Evolutionary conservation across 2,113 vertebrate genomes (phyloP).

Genomic region (Passer montanus): DNA sequence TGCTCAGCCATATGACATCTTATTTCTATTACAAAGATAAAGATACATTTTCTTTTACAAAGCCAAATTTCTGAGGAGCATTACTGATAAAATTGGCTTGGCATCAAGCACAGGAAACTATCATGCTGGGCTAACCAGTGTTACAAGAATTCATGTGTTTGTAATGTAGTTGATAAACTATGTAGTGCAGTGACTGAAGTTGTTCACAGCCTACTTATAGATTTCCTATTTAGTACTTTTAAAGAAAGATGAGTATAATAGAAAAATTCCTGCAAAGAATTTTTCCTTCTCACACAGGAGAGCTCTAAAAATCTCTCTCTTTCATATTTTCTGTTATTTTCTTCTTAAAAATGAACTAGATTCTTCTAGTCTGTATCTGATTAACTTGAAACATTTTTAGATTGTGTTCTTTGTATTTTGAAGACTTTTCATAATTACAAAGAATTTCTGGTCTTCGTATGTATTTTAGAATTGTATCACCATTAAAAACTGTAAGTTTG

Average conservation of each 20-base stretch:
- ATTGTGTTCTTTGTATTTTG: neutral
- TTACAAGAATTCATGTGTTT: slow-evolving; percentile 44
- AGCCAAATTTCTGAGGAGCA: slow-evolving; percentile 50
- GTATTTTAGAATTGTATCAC: neutral
- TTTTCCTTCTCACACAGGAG: neutral
- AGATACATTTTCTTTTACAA: slow-evolving; percentile 45
- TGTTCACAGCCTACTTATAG: neutral
- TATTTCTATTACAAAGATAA: slow-evolving; percentile 45
- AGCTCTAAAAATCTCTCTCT: neutral
- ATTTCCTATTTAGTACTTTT: neutral
- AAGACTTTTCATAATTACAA: neutral
- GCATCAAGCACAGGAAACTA: neutral
- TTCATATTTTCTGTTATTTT: neutral
- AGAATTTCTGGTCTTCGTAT: neutral
- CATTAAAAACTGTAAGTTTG: fast-evolving
- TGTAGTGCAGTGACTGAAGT: neutral
- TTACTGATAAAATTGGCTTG: slow-evolving; percentile 45
- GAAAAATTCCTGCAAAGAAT: neutral
- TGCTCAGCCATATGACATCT: slow-evolving; percentile 56
- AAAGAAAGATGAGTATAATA: neutral
- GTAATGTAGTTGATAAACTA: neutral
- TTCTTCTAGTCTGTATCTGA: neutral
- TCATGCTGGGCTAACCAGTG: slow-evolving; percentile 26
- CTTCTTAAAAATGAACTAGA: neutral
- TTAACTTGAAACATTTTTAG: neutral